Conservation (phyloP, 2,888 invertebrate species). For the Desoria tigrina region DNA sequence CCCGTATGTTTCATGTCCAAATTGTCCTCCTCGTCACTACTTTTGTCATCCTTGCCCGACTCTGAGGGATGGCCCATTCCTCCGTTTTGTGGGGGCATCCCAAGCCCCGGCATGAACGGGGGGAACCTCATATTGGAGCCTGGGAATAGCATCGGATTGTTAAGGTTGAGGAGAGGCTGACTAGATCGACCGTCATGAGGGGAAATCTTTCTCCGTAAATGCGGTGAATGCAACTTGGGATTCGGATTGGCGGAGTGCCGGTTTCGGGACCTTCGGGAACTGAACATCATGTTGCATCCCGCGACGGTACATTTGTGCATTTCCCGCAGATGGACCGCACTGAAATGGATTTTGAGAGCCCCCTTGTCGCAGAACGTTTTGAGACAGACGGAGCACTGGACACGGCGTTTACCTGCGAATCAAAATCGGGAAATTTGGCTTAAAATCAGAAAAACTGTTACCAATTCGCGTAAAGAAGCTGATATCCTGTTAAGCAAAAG, state of each 20-base stretch:
- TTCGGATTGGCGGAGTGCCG: constrained; percentile 98
- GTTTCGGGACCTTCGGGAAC: constrained; percentile 90
- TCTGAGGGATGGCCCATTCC: constrained; percentile 11
- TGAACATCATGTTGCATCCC: constrained; percentile 99
- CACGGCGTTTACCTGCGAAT: constrained; percentile 80
- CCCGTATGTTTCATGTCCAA: constrained; percentile 16
- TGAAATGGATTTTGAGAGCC: constrained; percentile 97
- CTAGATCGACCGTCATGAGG: constrained; percentile 69
- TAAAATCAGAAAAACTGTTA: too few species aligned
- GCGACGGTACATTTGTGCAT: constrained; percentile 99
- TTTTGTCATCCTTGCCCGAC: constrained; percentile 19
- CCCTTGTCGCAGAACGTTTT: constrained; percentile 99
- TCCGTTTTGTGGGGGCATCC: constrained; percentile 19
- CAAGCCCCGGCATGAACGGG: constrained; percentile 35
- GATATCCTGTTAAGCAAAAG: too few species aligned
- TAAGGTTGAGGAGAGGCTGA: constrained; percentile 67
- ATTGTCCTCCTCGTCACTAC: constrained; percentile 28
- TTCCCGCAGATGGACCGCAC: constrained; percentile 96
- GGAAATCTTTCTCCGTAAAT: constrained; percentile 87
- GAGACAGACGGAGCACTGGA: constrained; percentile 95
- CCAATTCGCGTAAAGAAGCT: too few species aligned
- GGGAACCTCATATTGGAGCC: constrained; percentile 34
- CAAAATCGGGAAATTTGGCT: constrained; percentile 3
- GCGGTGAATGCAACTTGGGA: constrained; percentile 95
- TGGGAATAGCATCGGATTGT: constrained; percentile 38